These are phyloP conservation scores for Schizopygopsis malacanthus DNA, from an alignment of 2,797 vertebrate genomes.

Conservation along the genomic window DNA sequence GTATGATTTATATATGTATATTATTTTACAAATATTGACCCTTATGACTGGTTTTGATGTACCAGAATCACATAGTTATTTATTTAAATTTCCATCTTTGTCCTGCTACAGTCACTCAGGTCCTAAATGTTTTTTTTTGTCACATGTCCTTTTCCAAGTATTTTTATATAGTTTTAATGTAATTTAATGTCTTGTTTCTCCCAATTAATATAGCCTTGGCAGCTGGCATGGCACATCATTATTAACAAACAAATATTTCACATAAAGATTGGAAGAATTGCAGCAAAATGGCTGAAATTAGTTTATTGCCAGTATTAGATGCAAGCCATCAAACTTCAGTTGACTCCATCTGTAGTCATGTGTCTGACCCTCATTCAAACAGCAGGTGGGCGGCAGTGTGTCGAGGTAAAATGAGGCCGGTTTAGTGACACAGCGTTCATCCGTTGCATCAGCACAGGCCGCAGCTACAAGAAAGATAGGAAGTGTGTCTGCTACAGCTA, in stretches of 20 bases:
- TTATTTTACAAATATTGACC: too few relatives aligned
- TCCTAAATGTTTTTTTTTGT: too few relatives aligned
- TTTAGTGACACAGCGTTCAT: neutral
- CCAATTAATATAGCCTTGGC: neutral
- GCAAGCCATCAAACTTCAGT: neutral
- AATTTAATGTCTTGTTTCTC: neutral
- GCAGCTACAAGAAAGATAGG: neutral
- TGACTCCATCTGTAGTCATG: neutral
- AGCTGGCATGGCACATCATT: neutral
- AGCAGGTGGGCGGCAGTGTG: neutral
- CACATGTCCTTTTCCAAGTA: too few relatives aligned
- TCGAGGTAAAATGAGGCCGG: slow-evolving; percentile 1
- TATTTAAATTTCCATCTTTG: neutral
- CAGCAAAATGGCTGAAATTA: neutral
- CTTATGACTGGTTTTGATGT: too few relatives aligned
- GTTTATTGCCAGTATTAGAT: neutral
- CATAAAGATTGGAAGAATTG: neutral
- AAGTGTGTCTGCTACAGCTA: neutral
- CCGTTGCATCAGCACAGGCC: neutral
- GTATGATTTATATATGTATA: too few relatives aligned
- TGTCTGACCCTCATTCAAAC: neutral
- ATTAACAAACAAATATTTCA: neutral
- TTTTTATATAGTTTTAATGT: too few relatives aligned
- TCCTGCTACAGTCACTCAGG: too few relatives aligned
- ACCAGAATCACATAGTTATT: neutral